Percentiles rank a stretch among this genome's conserved stretches.
Evolutionary conservation across 2,113 vertebrate species (phyloP).

Genomic region (Psophia crepitans): DNA sequence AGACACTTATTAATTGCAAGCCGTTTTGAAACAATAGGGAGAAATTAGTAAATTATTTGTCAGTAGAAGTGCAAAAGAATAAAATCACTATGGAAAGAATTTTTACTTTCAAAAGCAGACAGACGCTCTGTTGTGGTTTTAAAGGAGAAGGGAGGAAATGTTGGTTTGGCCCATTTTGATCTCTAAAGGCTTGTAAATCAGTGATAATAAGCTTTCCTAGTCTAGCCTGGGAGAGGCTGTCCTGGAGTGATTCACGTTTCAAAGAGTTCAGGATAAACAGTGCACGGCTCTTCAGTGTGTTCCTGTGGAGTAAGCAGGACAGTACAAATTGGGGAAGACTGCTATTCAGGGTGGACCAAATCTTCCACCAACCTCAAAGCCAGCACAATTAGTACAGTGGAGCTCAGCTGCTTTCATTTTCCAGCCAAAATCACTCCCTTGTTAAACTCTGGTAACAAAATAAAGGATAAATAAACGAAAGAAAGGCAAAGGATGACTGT

Average conservation of each 20-base stretch:
- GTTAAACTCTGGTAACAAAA: constrained; percentile 40
- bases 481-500: background rate
- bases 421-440: constrained; percentile 41
- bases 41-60: constrained; percentile 32
- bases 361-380: constrained; percentile 30
- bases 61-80: constrained; percentile 31
- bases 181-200: constrained; percentile 66
- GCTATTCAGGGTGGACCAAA: constrained; percentile 22
- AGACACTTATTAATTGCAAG: background rate
- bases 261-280: constrained; percentile 51
- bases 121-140: constrained; percentile 58
- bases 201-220: constrained; percentile 58
- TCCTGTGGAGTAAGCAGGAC: background rate
- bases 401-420: constrained; percentile 41
- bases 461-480: constrained; percentile 58
- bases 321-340: constrained; percentile 19
- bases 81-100: constrained; percentile 62
- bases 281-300: background rate
- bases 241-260: constrained; percentile 59
- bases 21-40: background rate
- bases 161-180: constrained; percentile 64
- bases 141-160: constrained; percentile 49
- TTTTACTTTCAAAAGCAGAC: constrained; percentile 53
- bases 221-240: constrained; percentile 50
- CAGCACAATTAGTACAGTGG: background rate